Percentiles rank a stretch among this genome's conserved stretches.
Conservation (phyloP, 1,140 invertebrate genomes). For the Drosophila funebris region DNA sequence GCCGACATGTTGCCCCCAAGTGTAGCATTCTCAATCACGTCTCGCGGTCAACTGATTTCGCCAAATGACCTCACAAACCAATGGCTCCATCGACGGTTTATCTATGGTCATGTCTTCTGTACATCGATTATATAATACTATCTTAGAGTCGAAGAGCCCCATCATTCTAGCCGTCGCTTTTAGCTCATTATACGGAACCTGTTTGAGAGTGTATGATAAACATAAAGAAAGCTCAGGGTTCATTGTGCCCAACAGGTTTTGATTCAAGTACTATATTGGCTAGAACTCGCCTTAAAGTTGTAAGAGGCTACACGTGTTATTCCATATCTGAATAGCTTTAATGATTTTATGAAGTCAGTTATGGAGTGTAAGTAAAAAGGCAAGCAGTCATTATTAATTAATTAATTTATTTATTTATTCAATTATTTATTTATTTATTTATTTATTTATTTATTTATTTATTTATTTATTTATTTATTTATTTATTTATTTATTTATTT, state of each 20-base stretch:
- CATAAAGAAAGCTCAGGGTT: conserved; percentile 51
- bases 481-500: too few relatives aligned
- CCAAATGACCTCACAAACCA: conserved; percentile 33
- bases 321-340: not conserved
- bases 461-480: too few relatives aligned
- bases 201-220: conserved; percentile 30
- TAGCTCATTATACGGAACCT: conserved; percentile 32
- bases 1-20: conserved; percentile 11
- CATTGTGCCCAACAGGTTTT: conserved; percentile 33
- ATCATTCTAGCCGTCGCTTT: not conserved
- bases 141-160: not conserved
- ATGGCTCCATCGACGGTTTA: not conserved
- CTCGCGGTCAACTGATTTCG: conserved; percentile 41
- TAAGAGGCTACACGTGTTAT: not conserved
- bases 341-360: not conserved
- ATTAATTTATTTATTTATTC: not conserved
- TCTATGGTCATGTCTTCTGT: conserved; percentile 17
- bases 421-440: not conserved
- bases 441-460: not conserved
- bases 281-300: conserved; percentile 35
- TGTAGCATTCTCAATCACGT: conserved; percentile 27
- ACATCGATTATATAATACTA: conserved; percentile 36
- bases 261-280: not conserved
- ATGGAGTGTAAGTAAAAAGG: not conserved
- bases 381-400: not conserved